A percentile compares a stretch with the other conserved stretches of the same genome.
These are phyloP conservation scores for Dryococelus australis DNA, from an alignment of 2,888 invertebrate genomes.

Conservation along the genomic window DNA sequence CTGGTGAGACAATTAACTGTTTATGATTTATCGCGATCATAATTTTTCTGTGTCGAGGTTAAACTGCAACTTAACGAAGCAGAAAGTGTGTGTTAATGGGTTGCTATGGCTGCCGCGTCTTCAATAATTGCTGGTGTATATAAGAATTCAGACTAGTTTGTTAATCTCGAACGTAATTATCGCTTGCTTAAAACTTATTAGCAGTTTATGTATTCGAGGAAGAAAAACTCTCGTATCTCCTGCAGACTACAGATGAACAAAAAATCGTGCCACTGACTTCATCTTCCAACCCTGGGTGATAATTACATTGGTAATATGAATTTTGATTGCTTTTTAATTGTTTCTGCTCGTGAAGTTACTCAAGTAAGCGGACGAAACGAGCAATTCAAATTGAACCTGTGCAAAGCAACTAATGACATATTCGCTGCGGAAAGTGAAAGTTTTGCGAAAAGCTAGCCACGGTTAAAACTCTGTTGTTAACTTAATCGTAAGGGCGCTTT, in stretches of 20 bases:
- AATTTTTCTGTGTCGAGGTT: no score
- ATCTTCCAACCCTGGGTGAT: slow-evolving; percentile 1
- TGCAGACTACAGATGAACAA: not conserved
- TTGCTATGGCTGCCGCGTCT: no score
- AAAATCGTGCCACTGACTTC: not conserved
- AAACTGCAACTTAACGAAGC: no score
- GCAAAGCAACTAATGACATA: not conserved
- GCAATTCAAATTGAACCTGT: not conserved
- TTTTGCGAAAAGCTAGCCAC: slow-evolving; percentile 16
- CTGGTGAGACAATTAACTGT: no score
- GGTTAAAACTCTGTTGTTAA: not conserved
- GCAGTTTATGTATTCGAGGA: not conserved
- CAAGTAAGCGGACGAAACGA: not conserved
- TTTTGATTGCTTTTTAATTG: slow-evolving; percentile 41
- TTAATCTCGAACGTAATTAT: no score
- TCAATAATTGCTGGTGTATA: no score
- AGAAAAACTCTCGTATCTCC: not conserved
- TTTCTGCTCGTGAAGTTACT: not conserved
- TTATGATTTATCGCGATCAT: no score
- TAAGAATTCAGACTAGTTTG: no score
- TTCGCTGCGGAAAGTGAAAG: slow-evolving; percentile 28
- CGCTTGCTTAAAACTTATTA: no score
- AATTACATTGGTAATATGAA: slow-evolving; percentile 36
- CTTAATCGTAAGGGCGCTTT: not conserved
- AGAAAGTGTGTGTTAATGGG: no score